These are phyloP conservation scores for Lutraria lutraria DNA, from an alignment of 2,888 invertebrate species.

Conservation along the genomic window DNA sequence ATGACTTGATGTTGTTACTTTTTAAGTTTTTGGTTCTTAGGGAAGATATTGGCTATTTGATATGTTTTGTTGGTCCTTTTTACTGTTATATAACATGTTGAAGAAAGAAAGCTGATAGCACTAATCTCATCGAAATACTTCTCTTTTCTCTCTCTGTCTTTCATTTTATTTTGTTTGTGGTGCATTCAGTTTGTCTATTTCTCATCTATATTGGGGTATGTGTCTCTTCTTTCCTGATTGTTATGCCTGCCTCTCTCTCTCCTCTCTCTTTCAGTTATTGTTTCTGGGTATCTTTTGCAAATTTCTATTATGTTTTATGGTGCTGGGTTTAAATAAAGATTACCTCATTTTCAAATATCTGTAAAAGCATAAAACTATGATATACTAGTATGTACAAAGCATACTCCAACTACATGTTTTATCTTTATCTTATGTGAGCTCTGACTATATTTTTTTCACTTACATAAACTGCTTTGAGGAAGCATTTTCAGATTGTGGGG, in stretches of 20 bases:
- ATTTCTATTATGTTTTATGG: background rate
- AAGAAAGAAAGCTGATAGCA: too few species aligned
- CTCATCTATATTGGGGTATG: background rate
- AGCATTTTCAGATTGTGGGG: too few species aligned
- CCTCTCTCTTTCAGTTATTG: background rate
- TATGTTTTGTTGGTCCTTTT: background rate
- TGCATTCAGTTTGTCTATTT: background rate
- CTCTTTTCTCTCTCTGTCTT: background rate
- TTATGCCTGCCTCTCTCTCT: background rate
- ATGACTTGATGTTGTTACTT: slow-evolving; percentile 11
- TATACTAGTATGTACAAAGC: too few species aligned
- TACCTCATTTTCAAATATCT: too few species aligned
- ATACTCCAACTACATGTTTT: too few species aligned
- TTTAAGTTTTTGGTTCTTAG: background rate
- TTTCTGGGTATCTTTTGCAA: background rate
- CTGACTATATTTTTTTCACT: too few species aligned
- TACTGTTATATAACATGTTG: background rate
- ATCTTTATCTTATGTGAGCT: too few species aligned
- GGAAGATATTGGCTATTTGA: background rate
- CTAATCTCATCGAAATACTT: background rate
- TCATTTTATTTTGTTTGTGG: background rate
- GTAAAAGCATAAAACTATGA: too few species aligned
- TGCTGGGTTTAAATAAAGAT: background rate
- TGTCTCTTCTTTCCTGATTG: background rate
- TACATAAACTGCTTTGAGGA: too few species aligned